A percentile compares a stretch with the other conserved stretches of the same genome.
phyloP scores from a whole-genome alignment of 1,140 invertebrate genomes.

The Drosophila prosaltans region DNA sequence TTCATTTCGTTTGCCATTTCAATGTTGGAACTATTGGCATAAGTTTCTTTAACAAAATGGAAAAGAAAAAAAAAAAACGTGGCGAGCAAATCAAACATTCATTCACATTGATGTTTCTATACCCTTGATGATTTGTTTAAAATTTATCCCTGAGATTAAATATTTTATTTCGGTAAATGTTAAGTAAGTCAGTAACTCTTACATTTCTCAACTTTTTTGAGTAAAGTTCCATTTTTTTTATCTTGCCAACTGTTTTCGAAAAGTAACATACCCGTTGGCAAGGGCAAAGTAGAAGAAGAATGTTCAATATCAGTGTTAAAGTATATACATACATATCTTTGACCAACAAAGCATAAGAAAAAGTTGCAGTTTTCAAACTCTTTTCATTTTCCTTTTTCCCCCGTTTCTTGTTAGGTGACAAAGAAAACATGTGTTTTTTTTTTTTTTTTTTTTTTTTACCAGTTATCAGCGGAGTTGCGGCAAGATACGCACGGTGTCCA shows the following conservation, averaged over 20 bases:
- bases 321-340: slow-evolving; percentile 11
- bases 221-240: too few relatives aligned
- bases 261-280: neutral
- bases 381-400: neutral
- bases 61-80: neutral
- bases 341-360: slow-evolving; percentile 23
- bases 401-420: slow-evolving; percentile 14
- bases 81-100: neutral
- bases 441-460: neutral
- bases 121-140: neutral
- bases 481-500: neutral
- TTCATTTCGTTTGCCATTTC: slow-evolving; percentile 18
- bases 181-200: too few relatives aligned
- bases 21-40: slow-evolving; percentile 15
- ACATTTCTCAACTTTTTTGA: neutral
- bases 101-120: neutral
- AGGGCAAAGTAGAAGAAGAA: slow-evolving; percentile 23
- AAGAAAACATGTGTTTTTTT: slow-evolving; percentile 24
- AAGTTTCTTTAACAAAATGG: neutral
- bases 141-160: too few relatives aligned
- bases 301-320: slow-evolving; percentile 20
- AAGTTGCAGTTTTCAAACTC: slow-evolving; percentile 1
- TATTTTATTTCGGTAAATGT: too few relatives aligned
- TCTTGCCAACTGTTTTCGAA: neutral
- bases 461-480: slow-evolving; percentile 34